phyloP scores from a whole-genome alignment of 2,888 invertebrate genomes.

The Hypomecis punctinalis region DNA sequence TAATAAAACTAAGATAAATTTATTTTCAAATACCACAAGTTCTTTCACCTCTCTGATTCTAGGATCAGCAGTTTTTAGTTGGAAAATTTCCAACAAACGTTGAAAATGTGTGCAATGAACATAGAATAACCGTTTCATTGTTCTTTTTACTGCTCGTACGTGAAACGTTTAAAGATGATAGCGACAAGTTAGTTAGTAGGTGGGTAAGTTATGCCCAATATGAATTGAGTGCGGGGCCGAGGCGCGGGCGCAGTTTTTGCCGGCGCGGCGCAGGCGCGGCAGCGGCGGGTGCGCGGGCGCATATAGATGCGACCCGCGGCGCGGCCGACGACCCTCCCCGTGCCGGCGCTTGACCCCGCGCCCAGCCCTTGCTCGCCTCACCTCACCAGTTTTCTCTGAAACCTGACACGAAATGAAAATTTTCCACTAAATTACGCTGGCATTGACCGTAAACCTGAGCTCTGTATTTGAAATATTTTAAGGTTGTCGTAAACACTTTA shows the following conservation, averaged over 20 bases:
- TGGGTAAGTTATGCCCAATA: conserved; percentile 52
- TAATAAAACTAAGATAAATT: conserved; percentile 11
- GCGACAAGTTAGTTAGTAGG: conserved; percentile 29
- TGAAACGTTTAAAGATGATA: conserved; percentile 20
- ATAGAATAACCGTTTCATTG: conserved; percentile 19
- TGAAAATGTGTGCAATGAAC: conserved; percentile 12
- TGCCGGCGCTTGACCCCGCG: conserved; percentile 71
- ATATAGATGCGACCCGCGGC: conserved; percentile 64
- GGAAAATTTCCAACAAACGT: conserved; percentile 25
- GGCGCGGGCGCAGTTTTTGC: conserved; percentile 66
- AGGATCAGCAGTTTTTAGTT: conserved; percentile 21
- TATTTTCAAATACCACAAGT: conserved; percentile 19
- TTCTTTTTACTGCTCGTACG: conserved; percentile 23
- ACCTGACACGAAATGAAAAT: conserved; percentile 28
- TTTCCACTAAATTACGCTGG: conserved; percentile 20
- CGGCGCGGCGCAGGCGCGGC: conserved; percentile 26
- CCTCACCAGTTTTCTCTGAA: conserved; percentile 36
- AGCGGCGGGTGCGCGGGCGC: conserved; percentile 59
- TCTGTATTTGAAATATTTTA: conserved; percentile 29
- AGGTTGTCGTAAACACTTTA: conserved; percentile 27
- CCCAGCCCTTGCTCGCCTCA: conserved; percentile 38
- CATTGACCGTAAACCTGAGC: conserved; percentile 31
- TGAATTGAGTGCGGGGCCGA: conserved; percentile 57
- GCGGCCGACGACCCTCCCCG: conserved; percentile 57
- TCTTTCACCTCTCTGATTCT: conserved; percentile 23